Conservation (phyloP, 2,888 invertebrate genomes). For the Cryptocheilus praepositus region DNA sequence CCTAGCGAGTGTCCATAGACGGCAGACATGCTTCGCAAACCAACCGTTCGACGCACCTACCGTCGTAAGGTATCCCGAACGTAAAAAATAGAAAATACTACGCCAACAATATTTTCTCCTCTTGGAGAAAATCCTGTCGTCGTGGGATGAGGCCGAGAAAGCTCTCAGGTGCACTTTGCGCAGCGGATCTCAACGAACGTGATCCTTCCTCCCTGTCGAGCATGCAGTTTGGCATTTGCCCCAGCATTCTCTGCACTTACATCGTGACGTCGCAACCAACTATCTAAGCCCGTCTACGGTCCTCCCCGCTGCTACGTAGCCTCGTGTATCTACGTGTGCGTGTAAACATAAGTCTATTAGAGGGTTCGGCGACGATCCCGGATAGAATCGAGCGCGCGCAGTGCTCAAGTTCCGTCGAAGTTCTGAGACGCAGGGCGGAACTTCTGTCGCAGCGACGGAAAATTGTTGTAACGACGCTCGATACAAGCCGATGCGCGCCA, state of each 20-base stretch:
- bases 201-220: background rate
- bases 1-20: no score
- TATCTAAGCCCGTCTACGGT: background rate
- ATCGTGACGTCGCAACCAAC: background rate
- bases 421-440: constrained; percentile 37
- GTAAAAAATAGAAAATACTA: background rate
- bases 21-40: no score
- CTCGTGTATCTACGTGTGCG: constrained; percentile 11
- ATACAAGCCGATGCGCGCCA: no score
- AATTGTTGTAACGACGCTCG: no score
- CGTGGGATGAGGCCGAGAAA: background rate
- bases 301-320: background rate
- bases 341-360: constrained; percentile 52
- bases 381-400: constrained; percentile 29
- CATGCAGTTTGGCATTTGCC: constrained; percentile 6
- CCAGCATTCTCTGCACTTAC: constrained; percentile 2
- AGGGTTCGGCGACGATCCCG: constrained; percentile 43
- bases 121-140: no score
- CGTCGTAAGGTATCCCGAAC: background rate
- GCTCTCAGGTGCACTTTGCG: constrained; percentile 1
- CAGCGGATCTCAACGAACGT: background rate
- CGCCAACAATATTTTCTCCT: no score
- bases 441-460: constrained; percentile 27
- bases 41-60: no score
- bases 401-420: constrained; percentile 35